These are phyloP conservation scores for Lissocephala sabroskyi DNA, from an alignment of 2,888 invertebrate species.

Conservation along the genomic window DNA sequence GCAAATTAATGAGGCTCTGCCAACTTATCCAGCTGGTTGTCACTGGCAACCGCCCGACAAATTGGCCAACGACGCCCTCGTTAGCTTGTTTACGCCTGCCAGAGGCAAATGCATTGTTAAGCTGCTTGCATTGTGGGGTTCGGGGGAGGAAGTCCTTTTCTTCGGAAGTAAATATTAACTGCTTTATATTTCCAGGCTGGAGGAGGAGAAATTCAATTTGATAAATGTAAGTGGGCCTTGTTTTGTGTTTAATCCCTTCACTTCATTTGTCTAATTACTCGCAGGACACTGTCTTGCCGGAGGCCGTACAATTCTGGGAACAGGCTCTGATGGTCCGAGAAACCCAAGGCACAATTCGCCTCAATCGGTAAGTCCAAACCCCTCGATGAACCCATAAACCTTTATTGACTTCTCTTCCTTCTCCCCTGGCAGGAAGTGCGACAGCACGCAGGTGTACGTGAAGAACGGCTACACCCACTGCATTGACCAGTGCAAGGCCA, in stretches of 20 bases:
- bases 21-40: no score
- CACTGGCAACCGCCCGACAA: no score
- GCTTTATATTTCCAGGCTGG: slow-evolving; percentile 85
- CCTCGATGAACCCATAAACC: slow-evolving; percentile 7
- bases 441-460: slow-evolving; percentile 89
- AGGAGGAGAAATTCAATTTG: slow-evolving; percentile 86
- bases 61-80: no score
- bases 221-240: slow-evolving; percentile 85
- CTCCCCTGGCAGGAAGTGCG: slow-evolving; percentile 83
- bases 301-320: slow-evolving; percentile 96
- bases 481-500: slow-evolving; percentile 84
- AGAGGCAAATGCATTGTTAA: no score
- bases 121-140: no score
- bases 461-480: slow-evolving; percentile 89
- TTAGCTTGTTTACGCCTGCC: no score
- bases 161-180: no score
- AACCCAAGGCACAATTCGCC: slow-evolving; percentile 87
- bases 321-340: slow-evolving; percentile 90
- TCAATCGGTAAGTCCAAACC: slow-evolving; percentile 83
- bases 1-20: no score
- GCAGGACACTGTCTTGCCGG: slow-evolving; percentile 92
- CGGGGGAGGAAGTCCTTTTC: no score
- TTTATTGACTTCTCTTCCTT: slow-evolving; percentile 3
- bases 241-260: slow-evolving; percentile 29
- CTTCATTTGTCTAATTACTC: slow-evolving; percentile 38